These are phyloP conservation scores for Bicyclus anynana DNA, from an alignment of 1,140 invertebrate genomes.

Conservation along the genomic window DNA sequence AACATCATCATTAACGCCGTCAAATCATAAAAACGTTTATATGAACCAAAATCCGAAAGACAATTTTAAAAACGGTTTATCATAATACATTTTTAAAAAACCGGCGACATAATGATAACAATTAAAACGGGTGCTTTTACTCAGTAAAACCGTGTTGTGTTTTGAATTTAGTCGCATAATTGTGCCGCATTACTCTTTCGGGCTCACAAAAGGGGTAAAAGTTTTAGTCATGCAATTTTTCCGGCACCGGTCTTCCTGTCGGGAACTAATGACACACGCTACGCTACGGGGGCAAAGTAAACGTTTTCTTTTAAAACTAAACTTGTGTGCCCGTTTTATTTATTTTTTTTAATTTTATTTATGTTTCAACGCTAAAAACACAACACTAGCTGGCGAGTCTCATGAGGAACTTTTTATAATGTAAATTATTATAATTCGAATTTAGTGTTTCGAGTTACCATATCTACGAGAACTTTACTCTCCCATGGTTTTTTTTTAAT, in stretches of 20 bases:
- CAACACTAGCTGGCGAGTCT: too few relatives aligned
- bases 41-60: too few relatives aligned
- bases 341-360: too few relatives aligned
- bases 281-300: neutral
- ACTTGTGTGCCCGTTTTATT: too few relatives aligned
- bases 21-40: too few relatives aligned
- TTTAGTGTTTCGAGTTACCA: too few relatives aligned
- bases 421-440: too few relatives aligned
- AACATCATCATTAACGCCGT: too few relatives aligned
- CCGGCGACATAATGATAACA: neutral
- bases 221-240: constrained; percentile 29
- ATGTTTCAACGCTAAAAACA: too few relatives aligned
- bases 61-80: neutral
- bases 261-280: constrained; percentile 25
- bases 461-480: too few relatives aligned
- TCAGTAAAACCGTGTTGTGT: constrained; percentile 6
- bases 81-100: neutral
- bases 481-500: too few relatives aligned
- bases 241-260: constrained; percentile 25
- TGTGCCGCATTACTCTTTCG: constrained; percentile 24
- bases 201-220: constrained; percentile 24
- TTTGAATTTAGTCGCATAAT: constrained; percentile 27
- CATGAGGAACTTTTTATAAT: too few relatives aligned
- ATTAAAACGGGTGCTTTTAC: constrained; percentile 5
- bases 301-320: constrained; percentile 1